Conservation (phyloP, 2,888 invertebrate genomes). For the Drosophila fulvimacula region DNA sequence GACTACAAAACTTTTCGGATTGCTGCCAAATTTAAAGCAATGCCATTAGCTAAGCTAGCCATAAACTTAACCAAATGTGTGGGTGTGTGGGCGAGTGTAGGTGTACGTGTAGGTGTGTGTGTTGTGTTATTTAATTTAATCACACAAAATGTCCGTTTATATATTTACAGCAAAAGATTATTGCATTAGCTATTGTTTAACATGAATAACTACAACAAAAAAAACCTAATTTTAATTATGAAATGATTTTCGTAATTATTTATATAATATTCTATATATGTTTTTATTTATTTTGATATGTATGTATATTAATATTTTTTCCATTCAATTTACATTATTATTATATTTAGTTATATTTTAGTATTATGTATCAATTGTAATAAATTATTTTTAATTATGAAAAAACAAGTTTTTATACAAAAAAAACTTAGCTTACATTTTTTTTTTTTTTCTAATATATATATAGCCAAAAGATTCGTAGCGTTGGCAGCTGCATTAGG, state of each 20-base stretch:
- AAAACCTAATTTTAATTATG: neutral
- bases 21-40: conserved; percentile 51
- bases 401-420: neutral
- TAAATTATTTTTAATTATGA: neutral
- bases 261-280: too few relatives aligned
- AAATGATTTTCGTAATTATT: neutral
- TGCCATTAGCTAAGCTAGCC: neutral
- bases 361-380: neutral
- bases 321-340: neutral
- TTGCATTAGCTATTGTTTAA: conserved; percentile 15
- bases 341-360: neutral
- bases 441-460: neutral
- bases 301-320: too few relatives aligned
- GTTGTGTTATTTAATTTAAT: conserved; percentile 46
- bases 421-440: conserved; percentile 3
- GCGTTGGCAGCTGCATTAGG: conserved; percentile 65
- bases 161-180: conserved; percentile 39
- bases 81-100: too few relatives aligned
- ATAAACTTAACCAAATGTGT: conserved; percentile 4
- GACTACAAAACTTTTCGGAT: conserved; percentile 17
- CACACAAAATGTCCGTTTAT: conserved; percentile 51
- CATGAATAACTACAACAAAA: conserved; percentile 5
- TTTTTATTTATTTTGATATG: too few relatives aligned
- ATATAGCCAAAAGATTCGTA: neutral
- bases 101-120: neutral